Percentiles rank a stretch among this genome's conserved stretches.
phyloP scores from a whole-genome alignment of 1,140 invertebrate species.

The Ylistrum balloti region DNA sequence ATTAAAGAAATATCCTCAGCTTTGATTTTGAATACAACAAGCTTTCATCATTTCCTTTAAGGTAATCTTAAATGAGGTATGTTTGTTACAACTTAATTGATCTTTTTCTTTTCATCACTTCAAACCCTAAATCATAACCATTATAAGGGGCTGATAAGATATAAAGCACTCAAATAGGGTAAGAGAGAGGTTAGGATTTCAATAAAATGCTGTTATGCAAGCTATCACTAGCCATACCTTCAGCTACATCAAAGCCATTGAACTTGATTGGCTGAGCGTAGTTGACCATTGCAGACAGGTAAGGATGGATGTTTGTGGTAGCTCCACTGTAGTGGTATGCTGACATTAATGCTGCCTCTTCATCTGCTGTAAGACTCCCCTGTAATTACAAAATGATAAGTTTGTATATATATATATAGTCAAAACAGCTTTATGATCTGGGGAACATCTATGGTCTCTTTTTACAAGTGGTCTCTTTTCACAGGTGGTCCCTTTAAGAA shows the following conservation, averaged over 20 bases:
- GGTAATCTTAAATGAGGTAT: background rate
- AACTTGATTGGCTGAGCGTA: slow-evolving; percentile 99
- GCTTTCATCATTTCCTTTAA: background rate
- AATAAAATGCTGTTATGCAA: background rate
- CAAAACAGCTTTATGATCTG: no score
- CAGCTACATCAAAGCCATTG: slow-evolving; percentile 97
- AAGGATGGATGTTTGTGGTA: slow-evolving; percentile 99
- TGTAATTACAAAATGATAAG: slow-evolving; percentile 52
- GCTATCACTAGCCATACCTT: slow-evolving; percentile 86
- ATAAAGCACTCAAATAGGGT: background rate
- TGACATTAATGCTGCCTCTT: slow-evolving; percentile 85
- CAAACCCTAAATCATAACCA: no score
- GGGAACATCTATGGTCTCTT: no score
- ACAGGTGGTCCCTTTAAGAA: no score
- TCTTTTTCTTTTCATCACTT: no score
- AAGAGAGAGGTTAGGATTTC: background rate
- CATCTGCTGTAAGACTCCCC: slow-evolving; percentile 84
- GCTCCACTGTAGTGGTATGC: slow-evolving; percentile 95
- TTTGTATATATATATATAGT: slow-evolving; percentile 19
- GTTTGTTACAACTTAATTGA: no score
- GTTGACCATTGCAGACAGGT: slow-evolving; percentile 99
- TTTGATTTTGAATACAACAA: background rate
- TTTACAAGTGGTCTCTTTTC: no score
- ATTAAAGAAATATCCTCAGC: no score
- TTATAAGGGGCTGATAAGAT: background rate